Evolutionary conservation across 2,888 invertebrate genomes (phyloP).

Genomic region (Tachystola acroxantha): DNA sequence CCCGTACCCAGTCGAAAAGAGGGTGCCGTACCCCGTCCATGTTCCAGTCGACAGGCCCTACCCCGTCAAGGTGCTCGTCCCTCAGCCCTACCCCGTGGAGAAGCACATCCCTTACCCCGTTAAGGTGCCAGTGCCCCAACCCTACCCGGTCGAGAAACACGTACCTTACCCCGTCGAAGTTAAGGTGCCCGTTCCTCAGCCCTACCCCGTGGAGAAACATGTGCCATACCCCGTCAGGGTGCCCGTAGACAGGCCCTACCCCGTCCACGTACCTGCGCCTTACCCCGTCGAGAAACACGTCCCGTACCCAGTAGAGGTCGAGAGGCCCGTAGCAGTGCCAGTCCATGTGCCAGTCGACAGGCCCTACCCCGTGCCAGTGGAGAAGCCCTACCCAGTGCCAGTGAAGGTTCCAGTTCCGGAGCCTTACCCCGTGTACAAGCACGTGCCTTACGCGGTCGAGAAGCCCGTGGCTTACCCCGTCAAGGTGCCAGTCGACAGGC

Average conservation of each 20-base stretch:
- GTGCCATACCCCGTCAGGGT: slow-evolving; percentile 83
- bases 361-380: slow-evolving; percentile 77
- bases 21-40: slow-evolving; percentile 83
- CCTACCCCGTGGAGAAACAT: slow-evolving; percentile 83
- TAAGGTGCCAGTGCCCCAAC: slow-evolving; percentile 85
- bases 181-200: slow-evolving; percentile 86
- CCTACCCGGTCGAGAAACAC: slow-evolving; percentile 87
- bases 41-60: slow-evolving; percentile 87
- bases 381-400: slow-evolving; percentile 70
- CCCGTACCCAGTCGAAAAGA: slow-evolving; percentile 88
- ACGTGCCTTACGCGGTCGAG: slow-evolving; percentile 80
- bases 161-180: slow-evolving; percentile 85
- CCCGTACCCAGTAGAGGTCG: slow-evolving; percentile 79
- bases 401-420: slow-evolving; percentile 79
- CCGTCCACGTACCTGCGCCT: slow-evolving; percentile 81
- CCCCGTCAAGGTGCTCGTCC: slow-evolving; percentile 87
- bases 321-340: slow-evolving; percentile 80
- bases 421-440: slow-evolving; percentile 82
- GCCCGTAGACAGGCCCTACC: slow-evolving; percentile 83
- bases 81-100: slow-evolving; percentile 89
- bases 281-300: slow-evolving; percentile 81
- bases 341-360: slow-evolving; percentile 81
- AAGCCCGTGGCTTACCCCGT: slow-evolving; percentile 81
- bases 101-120: slow-evolving; percentile 86
- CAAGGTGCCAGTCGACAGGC: slow-evolving; percentile 82